Base-by-base conservation (phyloP, 1,140 invertebrate genomes). In the Philopotamus ludificatus region DNA sequence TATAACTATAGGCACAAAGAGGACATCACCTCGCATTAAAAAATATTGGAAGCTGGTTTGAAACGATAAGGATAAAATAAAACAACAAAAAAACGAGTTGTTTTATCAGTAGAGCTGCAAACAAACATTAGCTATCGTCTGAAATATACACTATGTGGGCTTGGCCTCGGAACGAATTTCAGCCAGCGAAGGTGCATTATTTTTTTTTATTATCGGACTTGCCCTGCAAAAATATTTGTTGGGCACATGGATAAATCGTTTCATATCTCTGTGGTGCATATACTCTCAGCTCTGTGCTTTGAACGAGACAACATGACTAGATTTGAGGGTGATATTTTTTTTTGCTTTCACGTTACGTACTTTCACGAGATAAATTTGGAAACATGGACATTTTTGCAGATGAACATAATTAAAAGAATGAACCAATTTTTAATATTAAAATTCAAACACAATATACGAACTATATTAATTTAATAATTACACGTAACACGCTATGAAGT, bases 21-120 rank as follows among this genome's bases (percentile, higher is more conserved):
- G 44, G 10, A 47, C 44, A 47, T 47, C 44, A 47, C 44, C 44
- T 21, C 23, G 34, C 34, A 42, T 45, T 53, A 26, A 66, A n/a
- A 66, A 66, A 66, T 61, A 66, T 61, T 66, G 64, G 54, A 59
- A 63, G 64, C 64, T 61, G 64, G 45, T 53, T 60, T 25, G 28
- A 23, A 23, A 44, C 64, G 64, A 66, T 66, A 66, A 66, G 55
- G 64, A 60, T 59, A 41, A 60, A 57, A 41, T 23, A 23, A 41
- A 53, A 55, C 41, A 45, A 62, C 10, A 18, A 20, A 49, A 65
- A 57, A 47, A 57, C n/a, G 22, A 60, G 23, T 34, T 39, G 57
- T 60, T 60, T 60, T 62, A 62, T 62, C 60, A 53, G 45, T 45
- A n/a, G 26, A 15, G 45, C 55, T 53, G 58, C 34, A 55, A 61